phyloP scores from a whole-genome alignment of 2,113 vertebrate species.

The Pluvianellus socialis region DNA sequence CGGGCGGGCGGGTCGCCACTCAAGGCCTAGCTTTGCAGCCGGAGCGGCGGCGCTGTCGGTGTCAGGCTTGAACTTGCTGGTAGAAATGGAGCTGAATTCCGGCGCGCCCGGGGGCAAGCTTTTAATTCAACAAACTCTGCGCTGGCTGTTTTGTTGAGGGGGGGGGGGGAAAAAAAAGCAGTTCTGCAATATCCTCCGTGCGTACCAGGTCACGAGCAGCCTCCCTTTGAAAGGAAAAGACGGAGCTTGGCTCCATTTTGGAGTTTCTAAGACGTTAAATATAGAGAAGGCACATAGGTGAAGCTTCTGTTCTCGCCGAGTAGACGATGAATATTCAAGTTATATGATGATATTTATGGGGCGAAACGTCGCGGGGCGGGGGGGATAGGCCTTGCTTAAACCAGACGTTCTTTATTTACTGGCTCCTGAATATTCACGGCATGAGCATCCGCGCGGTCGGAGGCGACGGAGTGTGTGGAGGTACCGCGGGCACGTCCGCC shows the following conservation, averaged over 20 bases:
- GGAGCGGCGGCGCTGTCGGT: rapidly evolving
- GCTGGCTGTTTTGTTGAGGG: neutral
- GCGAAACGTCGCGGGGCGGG: neutral
- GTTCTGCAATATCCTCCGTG: rapidly evolving
- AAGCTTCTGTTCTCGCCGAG: neutral
- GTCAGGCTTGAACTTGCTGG: neutral
- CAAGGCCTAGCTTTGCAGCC: neutral
- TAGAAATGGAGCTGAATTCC: rapidly evolving
- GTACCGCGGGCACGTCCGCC: rapidly evolving
- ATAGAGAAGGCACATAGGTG: neutral
- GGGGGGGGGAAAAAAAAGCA: neutral
- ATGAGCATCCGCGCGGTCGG: neutral
- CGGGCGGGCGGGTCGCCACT: too few relatives aligned
- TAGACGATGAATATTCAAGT: neutral
- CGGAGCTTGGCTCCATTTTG: neutral
- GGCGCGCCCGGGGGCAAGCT: neutral
- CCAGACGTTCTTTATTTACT: neutral
- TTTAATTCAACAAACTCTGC: neutral
- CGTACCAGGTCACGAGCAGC: rapidly evolving
- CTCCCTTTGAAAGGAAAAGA: neutral
- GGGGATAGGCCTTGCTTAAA: neutral
- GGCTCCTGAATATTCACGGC: neutral
- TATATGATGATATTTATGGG: rapidly evolving
- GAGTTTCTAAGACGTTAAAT: neutral
- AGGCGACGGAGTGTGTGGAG: neutral